Conservation (phyloP, 2,888 invertebrate species). For the Trissoscelio sp. region DNA sequence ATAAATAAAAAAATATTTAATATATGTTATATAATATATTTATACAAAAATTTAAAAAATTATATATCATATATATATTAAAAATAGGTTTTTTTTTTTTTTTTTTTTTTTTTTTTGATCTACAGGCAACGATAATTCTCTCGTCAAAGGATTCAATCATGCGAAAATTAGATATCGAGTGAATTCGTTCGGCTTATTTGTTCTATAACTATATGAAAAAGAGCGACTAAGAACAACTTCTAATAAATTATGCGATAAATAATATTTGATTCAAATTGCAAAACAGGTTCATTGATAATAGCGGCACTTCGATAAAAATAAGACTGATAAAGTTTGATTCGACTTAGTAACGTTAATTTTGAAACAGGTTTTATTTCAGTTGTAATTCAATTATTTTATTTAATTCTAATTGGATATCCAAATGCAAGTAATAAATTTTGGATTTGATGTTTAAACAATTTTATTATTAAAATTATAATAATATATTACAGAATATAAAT, state of each 20-base stretch:
- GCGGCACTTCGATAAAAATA: conserved; percentile 39
- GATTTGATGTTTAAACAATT: no score
- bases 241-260: conserved; percentile 35
- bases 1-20: no score
- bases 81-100: no score
- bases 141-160: conserved; percentile 35
- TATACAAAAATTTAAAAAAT: no score
- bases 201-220: conserved; percentile 7
- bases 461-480: no score
- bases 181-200: neutral
- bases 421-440: no score
- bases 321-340: conserved; percentile 26
- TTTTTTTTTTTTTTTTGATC: no score
- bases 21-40: no score
- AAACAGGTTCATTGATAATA: conserved; percentile 39
- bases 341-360: conserved; percentile 12
- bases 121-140: conserved; percentile 12
- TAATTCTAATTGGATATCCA: no score
- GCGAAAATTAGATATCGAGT: conserved; percentile 35
- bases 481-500: neutral
- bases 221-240: conserved; percentile 23
- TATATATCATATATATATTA: no score
- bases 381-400: neutral
- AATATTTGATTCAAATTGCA: conserved; percentile 37
- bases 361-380: neutral